phyloP scores from a whole-genome alignment of 2,888 invertebrate species.

The Phorcus lineatus region DNA sequence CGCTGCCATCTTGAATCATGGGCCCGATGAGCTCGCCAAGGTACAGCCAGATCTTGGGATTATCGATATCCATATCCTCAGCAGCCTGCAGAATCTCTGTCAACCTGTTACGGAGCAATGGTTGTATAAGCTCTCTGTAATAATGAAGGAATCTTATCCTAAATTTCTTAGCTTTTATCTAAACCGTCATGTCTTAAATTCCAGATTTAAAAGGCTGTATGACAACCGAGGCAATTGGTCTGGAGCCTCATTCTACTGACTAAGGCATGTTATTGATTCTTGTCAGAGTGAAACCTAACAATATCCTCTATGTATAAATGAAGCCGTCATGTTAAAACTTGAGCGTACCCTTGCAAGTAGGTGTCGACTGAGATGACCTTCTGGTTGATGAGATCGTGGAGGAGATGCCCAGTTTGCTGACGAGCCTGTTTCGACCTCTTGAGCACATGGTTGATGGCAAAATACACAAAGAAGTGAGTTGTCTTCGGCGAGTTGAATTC shows the following conservation, averaged over 20 bases:
- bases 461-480: constrained; percentile 67
- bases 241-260: no score
- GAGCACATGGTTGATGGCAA: constrained; percentile 66
- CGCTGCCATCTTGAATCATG: constrained; percentile 69
- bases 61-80: constrained; percentile 87
- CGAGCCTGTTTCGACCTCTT: constrained; percentile 72
- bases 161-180: no score
- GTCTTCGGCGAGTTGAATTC: constrained; percentile 68
- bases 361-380: constrained; percentile 77
- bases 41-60: constrained; percentile 89
- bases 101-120: constrained; percentile 77
- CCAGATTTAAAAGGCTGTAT: no score
- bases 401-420: constrained; percentile 76
- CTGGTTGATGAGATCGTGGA: constrained; percentile 78
- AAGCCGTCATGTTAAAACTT: no score
- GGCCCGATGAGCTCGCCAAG: constrained; percentile 84
- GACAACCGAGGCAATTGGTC: no score
- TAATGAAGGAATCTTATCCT: no score
- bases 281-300: no score
- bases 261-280: no score
- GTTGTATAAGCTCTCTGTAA: no score
- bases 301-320: no score
- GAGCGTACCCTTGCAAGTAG: constrained; percentile 77
- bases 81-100: constrained; percentile 81
- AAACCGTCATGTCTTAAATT: no score